Evolutionary conservation across 64 coral and sea anemone genomes (phyloP), one percentile per base, ranked within the genome.

Genomic region (Pachyseris speciosa): DNA sequence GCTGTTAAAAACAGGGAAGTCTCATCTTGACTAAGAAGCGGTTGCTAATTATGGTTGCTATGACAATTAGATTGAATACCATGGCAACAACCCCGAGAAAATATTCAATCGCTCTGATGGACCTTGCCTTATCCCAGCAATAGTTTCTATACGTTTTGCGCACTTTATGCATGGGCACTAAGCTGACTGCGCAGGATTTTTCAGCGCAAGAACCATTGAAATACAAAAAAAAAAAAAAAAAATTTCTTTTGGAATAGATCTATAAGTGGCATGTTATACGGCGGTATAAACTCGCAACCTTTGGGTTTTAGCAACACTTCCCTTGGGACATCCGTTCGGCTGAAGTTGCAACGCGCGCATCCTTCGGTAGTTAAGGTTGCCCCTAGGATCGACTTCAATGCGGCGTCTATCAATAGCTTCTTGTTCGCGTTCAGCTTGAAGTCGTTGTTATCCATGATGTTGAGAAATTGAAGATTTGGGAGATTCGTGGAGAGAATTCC

Each of bases 61-160:
- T 34, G 64, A 90, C 74, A 55, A 83, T 31, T 9, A 79, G 41
- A 45, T 90, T 90, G 44, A 90, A 60, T 20, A 36, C 20, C 26
- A 83, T 51, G 0, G 88, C 59, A n/a, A 90, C 5, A 9, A 69
- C 20, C 15, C 88, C 88, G 8, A 83, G 29, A 19, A 83, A 7
- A 45, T 74, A 27, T 10, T 69, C 76, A 31, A 90, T 27, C 9
- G 74, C 40, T 9, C 75, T 45, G 2, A 90, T 16, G 9, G 40
- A 26, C 13, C 43, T 66, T 0, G 66, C 10, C 5, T 52, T 66
- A 15, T 90, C 88, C 63, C 75, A 90, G 75, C 88, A 90, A n/a
- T 30, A 47, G 44, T 81, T 72, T 49, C 31, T 81, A 41, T 83
- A 69, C 11, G 22, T n/a, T 31, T 28, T 90, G 7, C 71, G 61